These are phyloP conservation scores for Pristionchus maxplancki DNA, from an alignment of 2,888 invertebrate species.

Conservation along the genomic window DNA sequence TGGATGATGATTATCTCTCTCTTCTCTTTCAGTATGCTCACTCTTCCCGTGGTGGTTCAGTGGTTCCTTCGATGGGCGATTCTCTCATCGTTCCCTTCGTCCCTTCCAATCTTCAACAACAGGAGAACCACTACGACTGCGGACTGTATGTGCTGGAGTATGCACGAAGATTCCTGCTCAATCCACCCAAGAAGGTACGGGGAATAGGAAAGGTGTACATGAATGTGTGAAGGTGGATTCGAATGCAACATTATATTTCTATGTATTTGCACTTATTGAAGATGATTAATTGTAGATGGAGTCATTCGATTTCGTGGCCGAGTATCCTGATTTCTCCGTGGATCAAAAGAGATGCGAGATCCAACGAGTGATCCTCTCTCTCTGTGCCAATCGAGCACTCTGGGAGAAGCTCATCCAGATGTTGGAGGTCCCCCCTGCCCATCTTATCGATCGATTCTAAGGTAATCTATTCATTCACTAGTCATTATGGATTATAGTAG, in stretches of 20 bases:
- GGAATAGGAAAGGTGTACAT: neutral
- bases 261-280: no score
- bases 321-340: conserved; percentile 68
- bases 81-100: conserved; percentile 17
- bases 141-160: conserved; percentile 72
- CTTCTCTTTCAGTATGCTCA: conserved; percentile 17
- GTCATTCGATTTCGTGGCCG: conserved; percentile 65
- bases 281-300: conserved; percentile 58
- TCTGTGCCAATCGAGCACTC: conserved; percentile 60
- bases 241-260: neutral
- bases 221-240: neutral
- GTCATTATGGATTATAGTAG: neutral
- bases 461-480: neutral
- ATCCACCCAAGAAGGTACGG: conserved; percentile 63
- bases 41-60: neutral
- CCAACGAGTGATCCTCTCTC: conserved; percentile 67
- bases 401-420: conserved; percentile 56
- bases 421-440: conserved; percentile 50
- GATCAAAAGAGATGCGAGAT: conserved; percentile 63
- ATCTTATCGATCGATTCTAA: conserved; percentile 43
- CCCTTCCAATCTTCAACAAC: conserved; percentile 45
- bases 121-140: conserved; percentile 68
- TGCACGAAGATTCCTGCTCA: conserved; percentile 68
- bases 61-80: neutral
- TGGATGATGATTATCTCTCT: neutral